A percentile compares a stretch with the other conserved stretches of the same genome.
Evolutionary conservation across 1,140 invertebrate genomes (phyloP).

Genomic region (Hirudo medicinalis): DNA sequence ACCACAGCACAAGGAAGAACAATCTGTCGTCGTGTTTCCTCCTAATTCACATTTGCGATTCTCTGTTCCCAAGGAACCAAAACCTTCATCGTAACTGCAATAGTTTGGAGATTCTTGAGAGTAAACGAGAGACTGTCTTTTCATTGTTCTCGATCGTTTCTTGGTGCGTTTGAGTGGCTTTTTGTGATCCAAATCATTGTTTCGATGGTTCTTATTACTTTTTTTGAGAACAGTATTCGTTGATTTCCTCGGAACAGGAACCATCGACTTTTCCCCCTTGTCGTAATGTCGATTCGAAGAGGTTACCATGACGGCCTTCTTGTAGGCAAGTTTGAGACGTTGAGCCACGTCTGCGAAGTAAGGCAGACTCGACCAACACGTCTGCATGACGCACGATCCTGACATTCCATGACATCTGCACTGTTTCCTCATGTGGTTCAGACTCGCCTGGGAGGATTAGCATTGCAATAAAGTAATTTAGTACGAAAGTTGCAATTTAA

Average conservation of each 20-base stretch:
- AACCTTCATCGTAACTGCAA: not conserved
- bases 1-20: not conserved
- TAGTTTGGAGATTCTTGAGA: not conserved
- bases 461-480: too few relatives aligned
- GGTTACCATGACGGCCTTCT: not conserved
- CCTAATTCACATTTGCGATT: not conserved
- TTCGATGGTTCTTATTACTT: too few relatives aligned
- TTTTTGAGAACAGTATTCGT: too few relatives aligned
- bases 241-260: not conserved
- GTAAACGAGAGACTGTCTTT: slow-evolving; percentile 2
- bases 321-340: not conserved
- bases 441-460: not conserved
- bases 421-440: not conserved
- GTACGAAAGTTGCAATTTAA: too few relatives aligned
- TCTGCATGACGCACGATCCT: not conserved
- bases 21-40: not conserved
- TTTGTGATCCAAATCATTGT: too few relatives aligned
- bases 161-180: too few relatives aligned
- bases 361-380: not conserved
- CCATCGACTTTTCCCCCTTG: not conserved
- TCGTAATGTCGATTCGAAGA: not conserved
- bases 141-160: not conserved
- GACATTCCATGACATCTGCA: slow-evolving; percentile 9
- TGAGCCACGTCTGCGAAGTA: not conserved
- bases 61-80: not conserved